Conservation (phyloP, 2,113 vertebrate species). For the Petrocephalus zakoni region DNA sequence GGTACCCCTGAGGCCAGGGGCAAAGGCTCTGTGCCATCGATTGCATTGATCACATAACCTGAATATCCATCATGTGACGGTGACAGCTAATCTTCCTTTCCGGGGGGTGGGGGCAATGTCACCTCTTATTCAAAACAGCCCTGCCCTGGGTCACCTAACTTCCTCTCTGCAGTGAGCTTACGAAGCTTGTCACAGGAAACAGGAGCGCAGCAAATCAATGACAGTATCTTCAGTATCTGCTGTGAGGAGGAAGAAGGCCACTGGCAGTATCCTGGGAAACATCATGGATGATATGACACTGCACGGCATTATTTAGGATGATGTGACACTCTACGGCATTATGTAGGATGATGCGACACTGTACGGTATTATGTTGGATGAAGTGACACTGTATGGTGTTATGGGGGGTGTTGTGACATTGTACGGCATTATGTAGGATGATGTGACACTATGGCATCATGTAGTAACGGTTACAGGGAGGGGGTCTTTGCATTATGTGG, state of each 20-base stretch:
- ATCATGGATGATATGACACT: background rate
- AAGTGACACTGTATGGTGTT: no score
- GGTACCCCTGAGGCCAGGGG: background rate
- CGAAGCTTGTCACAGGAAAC: background rate
- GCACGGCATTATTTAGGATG: background rate
- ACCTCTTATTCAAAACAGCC: constrained; percentile 7
- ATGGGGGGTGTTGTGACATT: background rate
- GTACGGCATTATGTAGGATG: background rate
- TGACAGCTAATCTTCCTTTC: constrained; percentile 11
- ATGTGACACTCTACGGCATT: background rate
- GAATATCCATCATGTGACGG: constrained; percentile 13
- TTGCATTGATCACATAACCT: constrained; percentile 17
- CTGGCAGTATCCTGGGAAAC: background rate
- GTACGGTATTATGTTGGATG: background rate
- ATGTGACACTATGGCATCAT: no score
- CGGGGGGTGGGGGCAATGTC: constrained; percentile 1
- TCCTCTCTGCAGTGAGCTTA: background rate
- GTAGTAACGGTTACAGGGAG: no score
- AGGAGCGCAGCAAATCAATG: constrained; percentile 6
- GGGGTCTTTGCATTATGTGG: no score
- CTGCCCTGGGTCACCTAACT: background rate
- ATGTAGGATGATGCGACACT: background rate
- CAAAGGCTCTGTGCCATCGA: background rate
- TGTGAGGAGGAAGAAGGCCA: background rate
- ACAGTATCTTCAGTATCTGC: background rate